A percentile compares a stretch with the other conserved stretches of the same genome.
Evolutionary conservation across 1,140 invertebrate genomes (phyloP).

Genomic region (Onthophagus taurus): DNA sequence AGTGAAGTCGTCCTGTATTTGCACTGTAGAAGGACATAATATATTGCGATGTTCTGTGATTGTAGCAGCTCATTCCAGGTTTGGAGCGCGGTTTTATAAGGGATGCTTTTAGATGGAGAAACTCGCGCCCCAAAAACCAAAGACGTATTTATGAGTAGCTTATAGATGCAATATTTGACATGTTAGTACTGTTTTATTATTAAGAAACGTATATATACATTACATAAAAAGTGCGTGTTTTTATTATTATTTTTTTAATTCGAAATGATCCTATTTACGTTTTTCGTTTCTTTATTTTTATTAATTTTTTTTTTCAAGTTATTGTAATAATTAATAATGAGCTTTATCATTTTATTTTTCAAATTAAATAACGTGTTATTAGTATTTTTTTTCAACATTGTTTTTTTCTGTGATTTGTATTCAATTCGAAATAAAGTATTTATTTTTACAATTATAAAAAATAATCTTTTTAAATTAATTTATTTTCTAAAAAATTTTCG

Average conservation of each 20-base stretch:
- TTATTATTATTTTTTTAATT: too few relatives aligned
- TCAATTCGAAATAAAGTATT: neutral
- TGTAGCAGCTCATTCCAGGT: slow-evolving; percentile 12
- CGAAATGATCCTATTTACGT: too few relatives aligned
- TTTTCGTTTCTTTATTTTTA: slow-evolving; percentile 3
- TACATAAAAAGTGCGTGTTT: too few relatives aligned
- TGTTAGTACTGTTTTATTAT: slow-evolving; percentile 12
- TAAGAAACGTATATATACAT: slow-evolving; percentile 6
- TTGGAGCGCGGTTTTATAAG: slow-evolving; percentile 9
- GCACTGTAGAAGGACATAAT: neutral
- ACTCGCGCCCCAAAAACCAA: slow-evolving; percentile 3
- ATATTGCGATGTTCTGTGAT: slow-evolving; percentile 11
- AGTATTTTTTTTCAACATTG: neutral
- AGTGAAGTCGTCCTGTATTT: too few relatives aligned
- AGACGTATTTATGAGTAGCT: slow-evolving; percentile 12
- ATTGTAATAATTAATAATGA: slow-evolving; percentile 5
- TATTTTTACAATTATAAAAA: neutral
- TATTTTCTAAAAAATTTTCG: too few relatives aligned
- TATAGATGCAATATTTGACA: slow-evolving; percentile 11
- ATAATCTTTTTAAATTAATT: neutral
- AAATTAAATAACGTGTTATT: neutral
- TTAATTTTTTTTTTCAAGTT: slow-evolving; percentile 5
- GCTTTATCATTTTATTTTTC: too few relatives aligned
- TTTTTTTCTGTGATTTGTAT: too few relatives aligned
- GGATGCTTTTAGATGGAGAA: neutral